A percentile compares a stretch with the other conserved stretches of the same genome.
phyloP scores from a whole-genome alignment of 2,888 invertebrate species.

The Stictocephala bisonia region DNA sequence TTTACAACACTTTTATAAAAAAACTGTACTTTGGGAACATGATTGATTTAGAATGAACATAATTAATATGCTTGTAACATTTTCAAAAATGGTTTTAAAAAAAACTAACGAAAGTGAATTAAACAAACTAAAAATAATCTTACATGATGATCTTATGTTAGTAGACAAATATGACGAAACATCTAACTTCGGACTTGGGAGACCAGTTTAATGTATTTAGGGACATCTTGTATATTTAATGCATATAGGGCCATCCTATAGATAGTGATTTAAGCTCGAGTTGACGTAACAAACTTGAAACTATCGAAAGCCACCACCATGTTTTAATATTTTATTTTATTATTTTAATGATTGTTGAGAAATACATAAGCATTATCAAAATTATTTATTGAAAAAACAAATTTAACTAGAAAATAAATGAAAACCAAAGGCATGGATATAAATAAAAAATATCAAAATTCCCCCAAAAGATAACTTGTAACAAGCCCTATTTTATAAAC shows the following conservation, averaged over 20 bases:
- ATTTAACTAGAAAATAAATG: constrained; percentile 8
- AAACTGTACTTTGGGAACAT: constrained; percentile 2
- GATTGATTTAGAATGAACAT: not conserved
- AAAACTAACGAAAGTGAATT: constrained; percentile 9
- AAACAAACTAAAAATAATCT: constrained; percentile 13
- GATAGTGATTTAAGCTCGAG: constrained; percentile 13
- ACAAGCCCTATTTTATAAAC: not conserved
- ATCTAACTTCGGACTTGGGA: constrained; percentile 5
- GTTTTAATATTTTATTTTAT: constrained; percentile 7
- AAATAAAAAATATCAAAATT: constrained; percentile 3
- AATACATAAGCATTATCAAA: not conserved
- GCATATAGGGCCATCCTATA: constrained; percentile 13
- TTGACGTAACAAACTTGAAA: constrained; percentile 8
- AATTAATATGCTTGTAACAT: not conserved
- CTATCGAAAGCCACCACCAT: constrained; percentile 1
- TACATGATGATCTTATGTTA: constrained; percentile 9
- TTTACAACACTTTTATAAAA: constrained; percentile 19
- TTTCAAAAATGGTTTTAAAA: constrained; percentile 2
- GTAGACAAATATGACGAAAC: constrained; percentile 2
- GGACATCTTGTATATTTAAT: not conserved
- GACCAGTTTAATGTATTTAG: not conserved
- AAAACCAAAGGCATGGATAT: not conserved
- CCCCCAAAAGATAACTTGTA: constrained; percentile 8
- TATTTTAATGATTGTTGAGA: constrained; percentile 13
- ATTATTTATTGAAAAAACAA: not conserved